Base-by-base conservation (phyloP, 2,888 invertebrate genomes). In the Acanthosepion lycidas region DNA sequence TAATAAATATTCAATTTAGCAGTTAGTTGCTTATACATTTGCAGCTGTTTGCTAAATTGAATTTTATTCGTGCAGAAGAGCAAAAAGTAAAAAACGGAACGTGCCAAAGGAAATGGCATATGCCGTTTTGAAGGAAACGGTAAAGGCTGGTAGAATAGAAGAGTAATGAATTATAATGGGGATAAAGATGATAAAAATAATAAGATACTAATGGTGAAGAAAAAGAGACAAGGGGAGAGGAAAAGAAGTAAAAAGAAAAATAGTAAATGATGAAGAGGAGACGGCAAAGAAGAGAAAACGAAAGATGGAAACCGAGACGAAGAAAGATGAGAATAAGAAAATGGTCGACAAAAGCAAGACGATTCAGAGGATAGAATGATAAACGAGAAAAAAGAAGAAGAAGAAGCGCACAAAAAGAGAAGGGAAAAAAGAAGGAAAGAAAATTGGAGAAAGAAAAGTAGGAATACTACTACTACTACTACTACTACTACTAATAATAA, bases 31-130 rank as follows among this genome's bases (percentile, higher is more conserved):
- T 78, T n/a, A 78, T 78, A n/a, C 78, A 78, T n/a, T 78, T 78
- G n/a, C 78, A 78, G 78, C n/a, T 78, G 78, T 78, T 78, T 78
- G n/a, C 59, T 78, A 78, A 78, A 78, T 78, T 78, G 78, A 78
- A 78, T 78, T 78, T n/a, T 78, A n/a, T 78, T 78, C 33, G 78
- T 18, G 33, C n/a, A 78, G 15, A 78, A 15, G 78, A n/a, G n/a
- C 18, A n/a, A 78, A 78, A 33, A 78, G 33, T 12, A 15, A 20
- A 78, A n/a, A 18, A 6, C 6, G 78, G n/a, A 78, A 78, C 15
- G 18, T 4, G 18, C 9, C n/a, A 78, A 15, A 78, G 78, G 18
- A 78, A 33, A 12, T 78, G n/a, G 12, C n/a, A 33, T 78, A n/a
- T n/a, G 9, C 2, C n/a, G n/a, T n/a, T 15, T 6, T n/a, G 78